Conservation (phyloP, 2,888 invertebrate genomes). For the Smittia aterrima region DNA sequence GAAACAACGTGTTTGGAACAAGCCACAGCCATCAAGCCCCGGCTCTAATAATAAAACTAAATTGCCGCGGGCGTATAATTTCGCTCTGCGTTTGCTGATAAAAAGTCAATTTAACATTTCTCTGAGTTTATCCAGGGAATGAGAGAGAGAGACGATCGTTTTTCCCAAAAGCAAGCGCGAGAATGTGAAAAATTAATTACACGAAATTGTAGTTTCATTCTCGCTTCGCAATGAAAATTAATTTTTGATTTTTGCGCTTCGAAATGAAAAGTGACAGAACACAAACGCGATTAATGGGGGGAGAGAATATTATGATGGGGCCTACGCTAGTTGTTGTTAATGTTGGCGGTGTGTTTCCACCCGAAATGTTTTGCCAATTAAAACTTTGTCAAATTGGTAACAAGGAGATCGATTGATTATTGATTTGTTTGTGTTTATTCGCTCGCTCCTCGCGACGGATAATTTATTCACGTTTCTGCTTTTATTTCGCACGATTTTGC, state of each 20-base stretch:
- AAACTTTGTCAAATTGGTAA: constrained; percentile 39
- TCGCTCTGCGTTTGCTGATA: constrained; percentile 26
- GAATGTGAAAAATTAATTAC: constrained; percentile 9
- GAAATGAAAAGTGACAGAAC: constrained; percentile 40
- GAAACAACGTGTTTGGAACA: constrained; percentile 22
- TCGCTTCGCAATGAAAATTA: constrained; percentile 15
- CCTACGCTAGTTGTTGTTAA: neutral
- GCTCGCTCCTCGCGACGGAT: neutral
- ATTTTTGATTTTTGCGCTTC: constrained; percentile 26
- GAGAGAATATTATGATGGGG: neutral
- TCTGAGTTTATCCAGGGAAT: too few relatives aligned
- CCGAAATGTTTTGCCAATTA: constrained; percentile 37
- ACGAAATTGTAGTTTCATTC: neutral
- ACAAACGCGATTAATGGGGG: constrained; percentile 36
- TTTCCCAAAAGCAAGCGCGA: too few relatives aligned
- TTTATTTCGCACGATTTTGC: neutral
- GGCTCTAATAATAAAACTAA: constrained; percentile 36
- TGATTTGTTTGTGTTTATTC: constrained; percentile 24
- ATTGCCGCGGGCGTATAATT: constrained; percentile 31
- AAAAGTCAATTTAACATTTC: constrained; percentile 32
- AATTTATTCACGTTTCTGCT: constrained; percentile 27
- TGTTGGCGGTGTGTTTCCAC: neutral
- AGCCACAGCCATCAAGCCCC: neutral
- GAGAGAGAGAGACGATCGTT: too few relatives aligned
- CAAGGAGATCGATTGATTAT: constrained; percentile 36